Evolutionary conservation across 2,888 invertebrate genomes (phyloP).

Genomic region (Oeneis ivallda): DNA sequence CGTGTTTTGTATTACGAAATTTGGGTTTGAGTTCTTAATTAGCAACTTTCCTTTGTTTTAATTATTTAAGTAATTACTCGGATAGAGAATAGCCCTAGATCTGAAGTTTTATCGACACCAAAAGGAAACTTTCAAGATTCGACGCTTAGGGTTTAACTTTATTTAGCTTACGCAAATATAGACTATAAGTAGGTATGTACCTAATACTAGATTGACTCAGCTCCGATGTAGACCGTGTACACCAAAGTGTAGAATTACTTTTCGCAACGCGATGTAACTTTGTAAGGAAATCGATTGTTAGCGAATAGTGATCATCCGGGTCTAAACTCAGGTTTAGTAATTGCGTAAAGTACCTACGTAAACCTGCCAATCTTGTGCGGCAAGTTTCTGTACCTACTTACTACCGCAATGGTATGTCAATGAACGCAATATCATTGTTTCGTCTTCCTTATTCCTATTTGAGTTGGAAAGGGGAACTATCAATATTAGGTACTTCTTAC

Average conservation of each 20-base stretch:
- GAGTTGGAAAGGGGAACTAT: constrained; percentile 2
- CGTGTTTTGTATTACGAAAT: no score
- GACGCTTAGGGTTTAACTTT: background rate
- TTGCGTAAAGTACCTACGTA: constrained; percentile 46
- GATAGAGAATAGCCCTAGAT: no score
- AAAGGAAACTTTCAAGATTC: no score
- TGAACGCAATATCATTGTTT: constrained; percentile 50
- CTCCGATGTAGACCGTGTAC: no score
- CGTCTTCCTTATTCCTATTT: constrained; percentile 26
- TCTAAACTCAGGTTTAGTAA: constrained; percentile 29
- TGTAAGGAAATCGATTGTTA: constrained; percentile 42
- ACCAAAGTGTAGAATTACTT: constrained; percentile 1
- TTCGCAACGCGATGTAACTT: constrained; percentile 6
- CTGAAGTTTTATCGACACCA: no score
- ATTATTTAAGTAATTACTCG: no score
- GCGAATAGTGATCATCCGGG: constrained; percentile 48
- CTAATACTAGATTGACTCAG: background rate
- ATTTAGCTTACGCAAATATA: background rate
- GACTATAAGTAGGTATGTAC: background rate
- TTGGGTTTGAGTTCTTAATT: no score
- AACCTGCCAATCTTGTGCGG: constrained; percentile 26
- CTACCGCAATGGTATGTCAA: constrained; percentile 56
- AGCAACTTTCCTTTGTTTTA: no score
- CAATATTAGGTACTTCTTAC: background rate
- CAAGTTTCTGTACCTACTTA: constrained; percentile 58